Evolutionary conservation across 2,797 vertebrate species (phyloP).

Genomic region (Aulostomus chinensis): DNA sequence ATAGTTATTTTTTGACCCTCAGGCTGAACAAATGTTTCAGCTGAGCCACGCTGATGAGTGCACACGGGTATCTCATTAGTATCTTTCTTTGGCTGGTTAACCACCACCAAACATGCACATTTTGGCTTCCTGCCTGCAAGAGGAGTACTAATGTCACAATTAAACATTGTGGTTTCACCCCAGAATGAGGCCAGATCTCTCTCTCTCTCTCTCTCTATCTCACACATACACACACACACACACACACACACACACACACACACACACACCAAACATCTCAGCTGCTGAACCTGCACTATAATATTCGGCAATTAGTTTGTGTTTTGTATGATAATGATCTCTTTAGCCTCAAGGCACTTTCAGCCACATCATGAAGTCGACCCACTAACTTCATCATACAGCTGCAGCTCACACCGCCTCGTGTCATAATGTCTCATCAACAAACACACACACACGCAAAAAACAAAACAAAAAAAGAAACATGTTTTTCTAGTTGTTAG

Average conservation of each 20-base stretch:
- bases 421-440: constrained; percentile 6
- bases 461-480: too few relatives aligned
- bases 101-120: constrained; percentile 50
- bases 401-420: not conserved
- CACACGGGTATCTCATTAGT: constrained; percentile 54
- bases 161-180: constrained; percentile 75
- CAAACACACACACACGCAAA: too few relatives aligned
- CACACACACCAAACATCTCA: constrained; percentile 51
- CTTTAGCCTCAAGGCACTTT: constrained; percentile 42
- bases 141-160: constrained; percentile 63
- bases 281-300: constrained; percentile 56
- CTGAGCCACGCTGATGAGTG: constrained; percentile 10
- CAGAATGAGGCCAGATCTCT: constrained; percentile 52
- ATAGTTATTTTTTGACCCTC: constrained; percentile 3
- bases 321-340: constrained; percentile 71
- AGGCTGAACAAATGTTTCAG: constrained; percentile 18
- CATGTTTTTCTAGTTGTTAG: too few relatives aligned
- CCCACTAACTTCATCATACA: constrained; percentile 59
- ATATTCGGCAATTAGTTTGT: constrained; percentile 75
- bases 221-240: constrained; percentile 23
- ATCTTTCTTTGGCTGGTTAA: constrained; percentile 58
- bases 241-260: constrained; percentile 26
- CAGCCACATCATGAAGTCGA: constrained; percentile 60
- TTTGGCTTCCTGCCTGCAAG: constrained; percentile 42
- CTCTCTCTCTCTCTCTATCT: too few relatives aligned